Conservation (phyloP, 2,888 invertebrate species). For the Ptycholaimellus sp. region DNA sequence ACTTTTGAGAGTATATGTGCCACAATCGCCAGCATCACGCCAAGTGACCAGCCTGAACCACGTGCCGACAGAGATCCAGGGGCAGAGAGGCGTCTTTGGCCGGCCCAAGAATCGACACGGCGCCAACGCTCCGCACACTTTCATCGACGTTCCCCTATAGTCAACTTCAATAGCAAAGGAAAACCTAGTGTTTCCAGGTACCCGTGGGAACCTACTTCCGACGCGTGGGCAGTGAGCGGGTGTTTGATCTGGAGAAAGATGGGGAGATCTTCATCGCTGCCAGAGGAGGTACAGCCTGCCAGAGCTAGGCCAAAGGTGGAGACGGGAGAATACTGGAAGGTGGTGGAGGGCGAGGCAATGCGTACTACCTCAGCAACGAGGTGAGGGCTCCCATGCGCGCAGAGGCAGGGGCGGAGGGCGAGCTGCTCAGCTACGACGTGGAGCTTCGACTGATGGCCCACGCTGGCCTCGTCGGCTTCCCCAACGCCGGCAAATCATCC, state of each 20-base stretch:
- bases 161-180: no score
- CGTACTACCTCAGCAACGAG: constrained; percentile 55
- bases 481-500: constrained; percentile 83
- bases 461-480: constrained; percentile 64
- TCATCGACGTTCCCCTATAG: no score
- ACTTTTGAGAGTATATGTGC: no score
- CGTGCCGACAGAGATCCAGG: no score
- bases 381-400: constrained; percentile 55
- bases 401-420: constrained; percentile 64
- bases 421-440: constrained; percentile 43
- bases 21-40: no score
- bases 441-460: constrained; percentile 82
- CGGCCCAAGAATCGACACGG: no score
- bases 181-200: constrained; percentile 37
- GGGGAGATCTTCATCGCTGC: constrained; percentile 69
- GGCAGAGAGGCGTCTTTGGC: no score
- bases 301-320: no score
- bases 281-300: constrained; percentile 78
- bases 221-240: constrained; percentile 32
- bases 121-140: no score
- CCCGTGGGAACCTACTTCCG: constrained; percentile 57
- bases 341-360: constrained; percentile 79
- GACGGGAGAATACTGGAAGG: no score
- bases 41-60: no score
- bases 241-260: constrained; percentile 42